These are phyloP conservation scores for Pyrrhosoma nymphula DNA, from an alignment of 2,888 invertebrate genomes.

Conservation along the genomic window DNA sequence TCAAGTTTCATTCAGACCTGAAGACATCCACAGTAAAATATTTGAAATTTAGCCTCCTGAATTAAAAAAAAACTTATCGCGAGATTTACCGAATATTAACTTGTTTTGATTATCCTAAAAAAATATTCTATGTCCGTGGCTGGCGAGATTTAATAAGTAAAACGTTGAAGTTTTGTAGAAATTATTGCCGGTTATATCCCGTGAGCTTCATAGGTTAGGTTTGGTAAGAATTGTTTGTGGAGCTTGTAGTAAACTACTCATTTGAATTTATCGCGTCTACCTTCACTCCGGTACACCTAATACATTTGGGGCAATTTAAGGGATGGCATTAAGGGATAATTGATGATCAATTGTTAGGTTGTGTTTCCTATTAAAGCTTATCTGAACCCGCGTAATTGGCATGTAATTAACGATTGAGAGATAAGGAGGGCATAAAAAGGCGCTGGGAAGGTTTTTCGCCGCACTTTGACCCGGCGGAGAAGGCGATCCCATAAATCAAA, in stretches of 20 bases:
- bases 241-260: not conserved
- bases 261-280: not conserved
- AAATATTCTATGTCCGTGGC: too few relatives aligned
- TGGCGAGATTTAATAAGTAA: too few relatives aligned
- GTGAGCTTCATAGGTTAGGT: too few relatives aligned
- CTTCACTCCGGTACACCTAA: not conserved
- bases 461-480: not conserved
- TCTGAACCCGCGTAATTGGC: constrained; percentile 22
- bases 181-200: too few relatives aligned
- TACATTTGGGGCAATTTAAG: not conserved
- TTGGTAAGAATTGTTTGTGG: not conserved
- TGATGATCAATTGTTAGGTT: constrained; percentile 15
- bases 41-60: too few relatives aligned
- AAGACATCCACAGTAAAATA: too few relatives aligned
- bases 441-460: constrained; percentile 12
- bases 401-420: constrained; percentile 29
- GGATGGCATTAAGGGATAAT: not conserved
- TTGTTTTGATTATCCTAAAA: too few relatives aligned
- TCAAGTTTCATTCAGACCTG: too few relatives aligned
- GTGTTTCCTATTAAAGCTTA: constrained; percentile 21
- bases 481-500: constrained; percentile 39
- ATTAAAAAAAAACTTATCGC: too few relatives aligned
- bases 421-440: not conserved
- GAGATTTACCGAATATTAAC: too few relatives aligned
- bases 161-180: too few relatives aligned